Conservation (phyloP, 2,113 vertebrate genomes). For the Scalopus aquaticus region DNA sequence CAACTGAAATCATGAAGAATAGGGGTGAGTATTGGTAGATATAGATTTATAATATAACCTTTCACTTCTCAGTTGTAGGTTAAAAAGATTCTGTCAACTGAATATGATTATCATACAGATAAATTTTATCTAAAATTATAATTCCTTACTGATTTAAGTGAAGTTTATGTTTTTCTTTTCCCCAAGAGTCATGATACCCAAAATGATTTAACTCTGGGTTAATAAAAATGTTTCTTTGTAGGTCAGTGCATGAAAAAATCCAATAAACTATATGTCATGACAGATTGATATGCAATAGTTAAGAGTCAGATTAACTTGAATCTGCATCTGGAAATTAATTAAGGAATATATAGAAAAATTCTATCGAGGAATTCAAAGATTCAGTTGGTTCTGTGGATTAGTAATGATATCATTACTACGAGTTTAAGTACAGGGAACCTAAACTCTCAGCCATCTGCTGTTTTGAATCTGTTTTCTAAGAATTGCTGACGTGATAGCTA, state of each 20-base stretch:
- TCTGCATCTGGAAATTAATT: conserved; percentile 49
- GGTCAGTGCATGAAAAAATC: conserved; percentile 18
- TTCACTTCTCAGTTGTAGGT: conserved; percentile 67
- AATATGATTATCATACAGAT: conserved; percentile 40
- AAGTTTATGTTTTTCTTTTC: not conserved
- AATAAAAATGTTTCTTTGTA: conserved; percentile 43
- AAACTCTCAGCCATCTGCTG: conserved; percentile 38
- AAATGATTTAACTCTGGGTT: conserved; percentile 42
- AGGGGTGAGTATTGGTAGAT: not conserved
- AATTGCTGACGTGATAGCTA: conserved; percentile 32
- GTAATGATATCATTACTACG: conserved; percentile 30
- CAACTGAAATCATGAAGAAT: conserved; percentile 56
- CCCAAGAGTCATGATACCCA: not conserved
- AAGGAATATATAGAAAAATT: conserved; percentile 58
- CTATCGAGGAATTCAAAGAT: conserved; percentile 46
- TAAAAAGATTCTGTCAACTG: conserved; percentile 61
- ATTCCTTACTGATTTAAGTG: conserved; percentile 47
- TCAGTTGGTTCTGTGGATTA: conserved; percentile 29
- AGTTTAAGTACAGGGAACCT: conserved; percentile 16
- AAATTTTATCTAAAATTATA: conserved; percentile 69
- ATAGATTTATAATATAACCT: conserved; percentile 70
- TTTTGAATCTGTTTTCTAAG: conserved; percentile 48
- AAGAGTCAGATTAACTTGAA: conserved; percentile 54
- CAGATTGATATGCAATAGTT: conserved; percentile 61
- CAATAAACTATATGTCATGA: conserved; percentile 4